Percentiles rank a stretch among this genome's conserved stretches.
Evolutionary conservation across 2,888 invertebrate species (phyloP).

Genomic region (Sphinx pinastri): DNA sequence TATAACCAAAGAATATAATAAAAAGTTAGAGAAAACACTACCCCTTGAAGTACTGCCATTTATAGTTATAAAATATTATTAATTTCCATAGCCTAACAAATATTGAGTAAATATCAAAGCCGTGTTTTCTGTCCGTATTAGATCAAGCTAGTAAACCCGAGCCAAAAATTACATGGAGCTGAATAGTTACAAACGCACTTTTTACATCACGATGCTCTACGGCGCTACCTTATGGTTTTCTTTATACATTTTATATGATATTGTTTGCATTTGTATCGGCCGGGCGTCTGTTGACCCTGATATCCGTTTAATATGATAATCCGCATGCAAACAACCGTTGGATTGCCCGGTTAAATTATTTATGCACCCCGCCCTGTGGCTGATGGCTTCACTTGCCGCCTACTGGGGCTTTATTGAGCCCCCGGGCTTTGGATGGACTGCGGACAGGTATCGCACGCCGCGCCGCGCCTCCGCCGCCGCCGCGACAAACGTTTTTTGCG

Average conservation of each 20-base stretch:
- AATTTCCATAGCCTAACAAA: no score
- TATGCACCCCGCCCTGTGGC: conserved; percentile 77
- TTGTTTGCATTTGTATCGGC: conserved; percentile 77
- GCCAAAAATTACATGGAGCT: no score
- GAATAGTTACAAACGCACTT: neutral
- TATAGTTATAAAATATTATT: no score
- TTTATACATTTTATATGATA: conserved; percentile 77
- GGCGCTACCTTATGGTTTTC: conserved; percentile 43
- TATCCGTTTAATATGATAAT: conserved; percentile 84
- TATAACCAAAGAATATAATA: no score
- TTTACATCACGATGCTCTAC: conserved; percentile 4
- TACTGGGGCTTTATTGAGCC: conserved; percentile 71
- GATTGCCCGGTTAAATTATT: conserved; percentile 81
- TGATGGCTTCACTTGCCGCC: conserved; percentile 71
- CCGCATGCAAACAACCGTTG: conserved; percentile 80
- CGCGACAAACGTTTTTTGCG: conserved; percentile 39
- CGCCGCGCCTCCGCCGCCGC: conserved; percentile 19
- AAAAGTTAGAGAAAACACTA: no score
- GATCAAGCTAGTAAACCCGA: no score
- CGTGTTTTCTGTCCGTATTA: no score
- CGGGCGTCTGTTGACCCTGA: conserved; percentile 67
- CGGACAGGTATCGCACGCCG: conserved; percentile 60
- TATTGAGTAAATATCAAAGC: no score
- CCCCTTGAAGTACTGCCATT: no score
- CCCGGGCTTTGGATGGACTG: conserved; percentile 56